phyloP scores from a whole-genome alignment of 2,113 vertebrate species.

The Vulpes vulpes region DNA sequence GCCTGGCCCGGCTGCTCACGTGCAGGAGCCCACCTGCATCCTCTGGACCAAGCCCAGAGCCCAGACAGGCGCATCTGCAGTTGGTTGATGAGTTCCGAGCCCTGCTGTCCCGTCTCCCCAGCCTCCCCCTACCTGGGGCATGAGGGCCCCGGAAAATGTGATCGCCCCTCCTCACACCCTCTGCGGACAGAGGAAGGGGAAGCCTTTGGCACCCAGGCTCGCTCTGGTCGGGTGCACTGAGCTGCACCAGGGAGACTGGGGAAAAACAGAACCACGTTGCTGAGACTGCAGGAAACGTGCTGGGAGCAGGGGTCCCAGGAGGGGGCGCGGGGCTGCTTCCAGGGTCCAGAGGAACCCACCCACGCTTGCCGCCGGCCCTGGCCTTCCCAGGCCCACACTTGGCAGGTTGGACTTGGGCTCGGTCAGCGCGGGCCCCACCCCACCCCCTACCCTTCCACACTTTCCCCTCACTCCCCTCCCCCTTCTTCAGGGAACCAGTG shows the following conservation, averaged over 20 bases:
- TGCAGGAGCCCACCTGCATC: not conserved
- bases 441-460: not conserved
- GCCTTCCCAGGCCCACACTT: not conserved
- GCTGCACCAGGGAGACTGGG: not conserved
- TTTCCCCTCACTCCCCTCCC: not conserved
- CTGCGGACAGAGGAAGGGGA: not conserved
- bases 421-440: not conserved
- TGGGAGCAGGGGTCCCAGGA: not conserved
- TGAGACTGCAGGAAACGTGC: not conserved
- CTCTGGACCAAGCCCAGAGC: not conserved
- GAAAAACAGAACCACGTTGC: not conserved
- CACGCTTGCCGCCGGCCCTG: accelerated
- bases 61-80: not conserved
- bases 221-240: not conserved
- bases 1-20: not conserved
- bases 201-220: not conserved
- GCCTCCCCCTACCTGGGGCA: not conserved
- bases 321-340: not conserved
- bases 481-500: not conserved
- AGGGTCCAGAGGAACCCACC: not conserved
- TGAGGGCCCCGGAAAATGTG: not conserved
- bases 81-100: not conserved
- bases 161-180: not conserved
- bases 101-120: not conserved
- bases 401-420: too few species aligned